Evolutionary conservation across 2,113 vertebrate species (phyloP), one percentile per base, ranked within the genome.

Genomic region (Plotosus lineatus): DNA sequence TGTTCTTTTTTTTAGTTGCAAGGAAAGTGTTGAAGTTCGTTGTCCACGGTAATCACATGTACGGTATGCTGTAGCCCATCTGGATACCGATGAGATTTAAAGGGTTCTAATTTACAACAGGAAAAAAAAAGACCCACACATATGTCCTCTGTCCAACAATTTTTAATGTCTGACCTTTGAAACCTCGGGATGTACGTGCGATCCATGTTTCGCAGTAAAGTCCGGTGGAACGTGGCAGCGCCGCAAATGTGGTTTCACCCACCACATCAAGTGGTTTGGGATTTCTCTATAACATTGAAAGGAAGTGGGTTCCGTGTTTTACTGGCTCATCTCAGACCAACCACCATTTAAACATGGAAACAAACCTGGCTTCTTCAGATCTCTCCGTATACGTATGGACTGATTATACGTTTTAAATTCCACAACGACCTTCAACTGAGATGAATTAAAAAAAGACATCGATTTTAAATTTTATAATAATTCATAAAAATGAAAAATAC

Each of bases 221-320:
- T 19, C 28, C 17, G 1, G 33, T 55, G 50, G 40, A 55, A 75
- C 36, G 50, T n/a, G 31, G 50, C 33, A 56, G 19, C n/a, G 38
- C 2, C n/a, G 21, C 21, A 68, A 23, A 68, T 42, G 38, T 68
- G 65, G 36, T 68, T 26, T 68, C 65, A 42, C 21, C 65, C 23
- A 68, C 65, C 65, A 42, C 65, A 68, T 68, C 38, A 68, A 68
- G 65, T 23, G 46, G 31, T 53, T 2, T 74, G 71, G 71, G 33
- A 55, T 38, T 75, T 36, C n/a, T 38, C 28, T 55, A 55, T 38
- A 40, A 38, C 55, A 55, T 55, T 33, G 72, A 55, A n/a, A 55
- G 33, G 8, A n/a, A 38, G 55, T 2, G 14, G 8, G 51, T 38
- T 23, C 48, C 71, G 33, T 21, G 26, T 75, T 40, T n/a, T 53